Evolutionary conservation across 1,140 invertebrate species (phyloP).

Genomic region (Brachionus calyciflorus): DNA sequence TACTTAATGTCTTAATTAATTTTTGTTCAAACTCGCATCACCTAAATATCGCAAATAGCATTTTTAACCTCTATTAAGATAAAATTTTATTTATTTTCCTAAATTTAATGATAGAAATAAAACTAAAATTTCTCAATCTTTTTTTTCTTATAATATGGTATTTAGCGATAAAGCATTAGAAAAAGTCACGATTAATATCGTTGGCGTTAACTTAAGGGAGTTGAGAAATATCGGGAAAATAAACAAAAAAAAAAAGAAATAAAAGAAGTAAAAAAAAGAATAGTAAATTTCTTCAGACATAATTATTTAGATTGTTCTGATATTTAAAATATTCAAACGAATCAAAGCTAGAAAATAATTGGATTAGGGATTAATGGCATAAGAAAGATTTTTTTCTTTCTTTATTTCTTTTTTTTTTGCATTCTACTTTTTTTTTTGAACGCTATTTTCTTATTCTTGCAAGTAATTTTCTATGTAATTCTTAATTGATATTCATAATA

Average conservation of each 20-base stretch:
- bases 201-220: no score
- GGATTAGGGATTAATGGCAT: conserved; percentile 34
- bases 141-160: no score
- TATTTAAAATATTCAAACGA: not conserved
- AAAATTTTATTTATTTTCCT: no score
- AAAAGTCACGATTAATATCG: no score
- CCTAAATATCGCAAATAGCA: no score
- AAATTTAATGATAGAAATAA: no score
- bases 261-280: not conserved
- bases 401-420: not conserved
- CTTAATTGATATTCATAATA: conserved; percentile 39
- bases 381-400: not conserved
- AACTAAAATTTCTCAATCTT: no score
- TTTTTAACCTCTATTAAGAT: no score
- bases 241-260: not conserved
- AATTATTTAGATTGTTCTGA: conserved; percentile 8
- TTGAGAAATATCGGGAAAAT: not conserved
- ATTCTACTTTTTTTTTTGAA: conserved; percentile 8
- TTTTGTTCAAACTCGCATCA: no score
- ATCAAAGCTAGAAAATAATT: not conserved
- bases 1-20: no score
- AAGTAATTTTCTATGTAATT: conserved; percentile 2
- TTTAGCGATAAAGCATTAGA: no score
- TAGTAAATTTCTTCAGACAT: not conserved
- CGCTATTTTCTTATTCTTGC: not conserved